phyloP scores from a whole-genome alignment of 2,797 vertebrate genomes.

The Paramormyrops hopkinsi region DNA sequence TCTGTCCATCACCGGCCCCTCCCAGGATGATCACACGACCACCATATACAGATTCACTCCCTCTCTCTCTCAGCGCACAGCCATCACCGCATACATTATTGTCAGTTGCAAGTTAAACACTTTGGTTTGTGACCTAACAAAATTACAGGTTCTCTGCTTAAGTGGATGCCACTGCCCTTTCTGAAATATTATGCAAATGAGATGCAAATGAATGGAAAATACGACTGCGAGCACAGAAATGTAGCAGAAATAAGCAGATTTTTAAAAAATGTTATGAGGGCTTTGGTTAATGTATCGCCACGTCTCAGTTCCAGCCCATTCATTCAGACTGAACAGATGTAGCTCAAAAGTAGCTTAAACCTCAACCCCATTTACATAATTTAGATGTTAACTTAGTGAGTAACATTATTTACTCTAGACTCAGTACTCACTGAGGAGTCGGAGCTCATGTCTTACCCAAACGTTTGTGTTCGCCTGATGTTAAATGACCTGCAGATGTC shows the following conservation, averaged over 20 bases:
- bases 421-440: not conserved
- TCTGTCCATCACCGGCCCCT: not conserved
- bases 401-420: not conserved
- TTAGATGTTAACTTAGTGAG: not conserved
- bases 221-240: conserved; percentile 52
- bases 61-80: conserved; percentile 26
- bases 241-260: conserved; percentile 40
- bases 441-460: not conserved
- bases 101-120: conserved; percentile 45
- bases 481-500: not conserved
- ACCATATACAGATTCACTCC: conserved; percentile 27
- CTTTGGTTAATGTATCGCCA: not conserved
- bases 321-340: not conserved
- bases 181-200: conserved; percentile 61
- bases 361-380: conserved; percentile 13
- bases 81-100: conserved; percentile 52
- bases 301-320: not conserved
- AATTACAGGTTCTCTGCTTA: conserved; percentile 45
- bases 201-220: conserved; percentile 61
- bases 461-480: not conserved
- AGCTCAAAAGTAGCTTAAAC: conserved; percentile 2
- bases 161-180: conserved; percentile 44
- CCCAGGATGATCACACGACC: not conserved
- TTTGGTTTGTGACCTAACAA: conserved; percentile 52
- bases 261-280: conserved; percentile 29